Conservation (phyloP, 2,888 invertebrate genomes). For the Pegoplata infirma region DNA sequence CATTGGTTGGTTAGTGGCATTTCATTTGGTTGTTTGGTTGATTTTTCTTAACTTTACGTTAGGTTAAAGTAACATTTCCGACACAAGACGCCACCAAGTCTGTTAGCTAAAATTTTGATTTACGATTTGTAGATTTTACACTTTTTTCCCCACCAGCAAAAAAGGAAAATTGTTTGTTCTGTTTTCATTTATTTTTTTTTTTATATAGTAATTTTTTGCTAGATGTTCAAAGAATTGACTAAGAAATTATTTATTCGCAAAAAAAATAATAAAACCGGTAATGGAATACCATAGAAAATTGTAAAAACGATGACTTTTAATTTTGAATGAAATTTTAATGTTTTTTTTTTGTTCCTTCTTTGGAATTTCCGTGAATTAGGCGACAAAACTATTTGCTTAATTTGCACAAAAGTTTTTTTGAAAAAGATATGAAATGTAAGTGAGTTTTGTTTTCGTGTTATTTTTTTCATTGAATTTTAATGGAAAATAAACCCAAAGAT, state of each 20-base stretch:
- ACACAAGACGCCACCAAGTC: slow-evolving; percentile 58
- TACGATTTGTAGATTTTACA: slow-evolving; percentile 58
- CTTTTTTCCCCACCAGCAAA: slow-evolving; percentile 11
- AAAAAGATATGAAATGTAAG: slow-evolving; percentile 46
- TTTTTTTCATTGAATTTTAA: slow-evolving; percentile 53
- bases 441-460: not conserved
- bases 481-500: slow-evolving; percentile 58
- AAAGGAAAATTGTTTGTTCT: slow-evolving; percentile 40
- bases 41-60: slow-evolving; percentile 37
- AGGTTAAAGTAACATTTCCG: slow-evolving; percentile 58
- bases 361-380: slow-evolving; percentile 53
- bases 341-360: slow-evolving; percentile 9
- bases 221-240: slow-evolving; percentile 41
- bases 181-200: slow-evolving; percentile 14
- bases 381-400: slow-evolving; percentile 63
- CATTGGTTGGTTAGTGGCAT: slow-evolving; percentile 52
- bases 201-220: too few species aligned
- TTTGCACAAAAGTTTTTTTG: slow-evolving; percentile 59
- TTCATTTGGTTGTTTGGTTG: slow-evolving; percentile 35
- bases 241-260: slow-evolving; percentile 40
- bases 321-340: slow-evolving; percentile 10
- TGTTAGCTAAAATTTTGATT: slow-evolving; percentile 58
- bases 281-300: slow-evolving; percentile 30
- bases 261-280: slow-evolving; percentile 46
- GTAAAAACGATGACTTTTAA: slow-evolving; percentile 55